These are phyloP conservation scores for Habrosyne pyritoides DNA, from an alignment of 2,888 invertebrate species.

Conservation along the genomic window DNA sequence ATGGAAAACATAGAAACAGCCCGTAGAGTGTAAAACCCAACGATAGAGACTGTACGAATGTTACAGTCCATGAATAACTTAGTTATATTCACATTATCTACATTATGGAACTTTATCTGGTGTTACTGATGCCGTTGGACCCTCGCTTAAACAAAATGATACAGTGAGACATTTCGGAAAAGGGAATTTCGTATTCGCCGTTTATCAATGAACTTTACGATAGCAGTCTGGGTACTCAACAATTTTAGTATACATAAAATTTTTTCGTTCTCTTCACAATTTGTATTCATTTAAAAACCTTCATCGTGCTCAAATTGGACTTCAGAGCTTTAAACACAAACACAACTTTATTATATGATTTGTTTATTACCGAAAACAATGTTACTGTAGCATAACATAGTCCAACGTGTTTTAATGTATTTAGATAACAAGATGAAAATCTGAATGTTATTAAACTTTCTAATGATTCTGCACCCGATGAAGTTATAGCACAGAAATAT, in stretches of 20 bases:
- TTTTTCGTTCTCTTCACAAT: not conserved
- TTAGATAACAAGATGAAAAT: not conserved
- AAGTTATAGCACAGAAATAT: not conserved
- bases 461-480: too few relatives aligned
- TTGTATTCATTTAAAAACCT: too few relatives aligned
- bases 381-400: not conserved
- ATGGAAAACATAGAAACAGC: constrained; percentile 65
- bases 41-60: constrained; percentile 73
- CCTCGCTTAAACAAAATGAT: constrained; percentile 58
- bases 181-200: constrained; percentile 61
- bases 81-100: constrained; percentile 83
- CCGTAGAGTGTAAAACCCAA: constrained; percentile 81
- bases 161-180: constrained; percentile 47
- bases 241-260: not conserved
- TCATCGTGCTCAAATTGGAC: too few relatives aligned
- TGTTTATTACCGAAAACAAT: not conserved
- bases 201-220: constrained; percentile 49
- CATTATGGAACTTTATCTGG: constrained; percentile 81
- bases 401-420: not conserved
- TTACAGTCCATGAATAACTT: constrained; percentile 78
- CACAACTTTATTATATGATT: not conserved
- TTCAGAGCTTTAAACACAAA: not conserved
- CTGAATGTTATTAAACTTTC: too few relatives aligned
- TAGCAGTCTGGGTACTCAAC: constrained; percentile 8
- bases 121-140: constrained; percentile 63